Percentiles rank a stretch among this genome's conserved stretches.
phyloP scores from a whole-genome alignment of 1,140 invertebrate genomes.

The Zeugodacus cucurbitae region DNA sequence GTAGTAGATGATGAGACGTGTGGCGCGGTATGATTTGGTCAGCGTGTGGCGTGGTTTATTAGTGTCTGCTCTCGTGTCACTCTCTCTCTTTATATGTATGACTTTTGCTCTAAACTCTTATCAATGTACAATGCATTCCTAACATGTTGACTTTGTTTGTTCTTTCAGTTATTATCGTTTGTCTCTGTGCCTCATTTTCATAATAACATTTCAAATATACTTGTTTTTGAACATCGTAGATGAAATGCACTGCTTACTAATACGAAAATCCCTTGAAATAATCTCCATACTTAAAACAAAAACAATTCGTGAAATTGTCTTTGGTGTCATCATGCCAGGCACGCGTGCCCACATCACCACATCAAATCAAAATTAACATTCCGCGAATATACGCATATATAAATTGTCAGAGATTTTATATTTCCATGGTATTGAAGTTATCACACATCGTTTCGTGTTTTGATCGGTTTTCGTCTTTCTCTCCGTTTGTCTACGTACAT shows the following conservation, averaged over 20 bases:
- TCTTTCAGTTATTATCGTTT: neutral
- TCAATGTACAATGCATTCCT: neutral
- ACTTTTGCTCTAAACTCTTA: neutral
- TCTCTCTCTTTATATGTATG: neutral
- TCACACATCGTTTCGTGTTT: neutral
- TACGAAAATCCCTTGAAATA: neutral
- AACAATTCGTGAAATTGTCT: neutral
- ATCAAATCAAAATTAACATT: neutral
- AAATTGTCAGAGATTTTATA: neutral
- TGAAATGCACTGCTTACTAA: neutral
- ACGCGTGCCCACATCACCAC: neutral
- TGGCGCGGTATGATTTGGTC: neutral
- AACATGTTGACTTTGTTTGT: neutral
- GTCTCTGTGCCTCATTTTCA: neutral
- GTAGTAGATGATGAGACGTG: neutral
- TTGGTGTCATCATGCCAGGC: neutral
- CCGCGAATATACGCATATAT: neutral
- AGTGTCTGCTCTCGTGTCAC: neutral
- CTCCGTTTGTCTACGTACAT: neutral
- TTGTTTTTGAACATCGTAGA: neutral
- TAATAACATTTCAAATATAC: neutral
- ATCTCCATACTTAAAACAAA: neutral
- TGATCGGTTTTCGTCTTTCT: neutral
- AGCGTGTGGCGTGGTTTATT: neutral
- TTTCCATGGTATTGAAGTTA: neutral